phyloP scores from a whole-genome alignment of 2,113 vertebrate genomes.

The Pituophis catenifer region DNA sequence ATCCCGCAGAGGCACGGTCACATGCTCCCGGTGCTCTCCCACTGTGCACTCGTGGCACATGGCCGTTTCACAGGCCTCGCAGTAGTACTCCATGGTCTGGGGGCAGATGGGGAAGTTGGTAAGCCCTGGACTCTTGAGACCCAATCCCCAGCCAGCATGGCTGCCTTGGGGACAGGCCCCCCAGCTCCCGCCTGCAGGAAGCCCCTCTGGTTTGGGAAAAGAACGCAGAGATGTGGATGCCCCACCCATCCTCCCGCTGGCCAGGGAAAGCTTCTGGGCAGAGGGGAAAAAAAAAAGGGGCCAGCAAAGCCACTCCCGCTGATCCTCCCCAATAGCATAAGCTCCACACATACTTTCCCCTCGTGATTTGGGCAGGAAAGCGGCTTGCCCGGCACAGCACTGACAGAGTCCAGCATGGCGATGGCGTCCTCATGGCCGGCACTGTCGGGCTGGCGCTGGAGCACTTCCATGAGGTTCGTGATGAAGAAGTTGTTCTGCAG shows the following conservation, averaged over 20 bases:
- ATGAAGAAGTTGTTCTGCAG: constrained; percentile 98
- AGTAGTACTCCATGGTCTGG: constrained; percentile 97
- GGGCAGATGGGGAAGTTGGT: constrained; percentile 3
- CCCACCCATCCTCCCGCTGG: background rate
- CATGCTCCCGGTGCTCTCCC: constrained; percentile 89
- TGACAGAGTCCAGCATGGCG: constrained; percentile 77
- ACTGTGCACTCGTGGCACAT: constrained; percentile 92
- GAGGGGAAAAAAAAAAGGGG: background rate
- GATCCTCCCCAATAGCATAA: accelerated
- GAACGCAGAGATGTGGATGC: background rate
- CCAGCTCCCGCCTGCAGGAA: background rate
- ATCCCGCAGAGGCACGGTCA: constrained; percentile 86
- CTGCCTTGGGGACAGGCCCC: background rate
- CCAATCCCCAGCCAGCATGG: background rate
- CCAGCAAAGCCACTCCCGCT: too few relatives aligned
- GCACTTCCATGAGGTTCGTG: constrained; percentile 94
- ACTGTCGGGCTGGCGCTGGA: constrained; percentile 82
- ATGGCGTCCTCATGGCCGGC: constrained; percentile 64
- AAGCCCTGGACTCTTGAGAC: background rate
- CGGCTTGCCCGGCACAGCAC: constrained; percentile 79
- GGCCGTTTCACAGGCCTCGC: constrained; percentile 94
- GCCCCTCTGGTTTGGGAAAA: background rate
- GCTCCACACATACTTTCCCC: constrained; percentile 78
- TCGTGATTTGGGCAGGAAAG: constrained; percentile 94
- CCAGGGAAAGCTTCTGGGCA: background rate